Conservation (phyloP, 2,113 vertebrate species). For the Epinephelus fuscoguttatus region DNA sequence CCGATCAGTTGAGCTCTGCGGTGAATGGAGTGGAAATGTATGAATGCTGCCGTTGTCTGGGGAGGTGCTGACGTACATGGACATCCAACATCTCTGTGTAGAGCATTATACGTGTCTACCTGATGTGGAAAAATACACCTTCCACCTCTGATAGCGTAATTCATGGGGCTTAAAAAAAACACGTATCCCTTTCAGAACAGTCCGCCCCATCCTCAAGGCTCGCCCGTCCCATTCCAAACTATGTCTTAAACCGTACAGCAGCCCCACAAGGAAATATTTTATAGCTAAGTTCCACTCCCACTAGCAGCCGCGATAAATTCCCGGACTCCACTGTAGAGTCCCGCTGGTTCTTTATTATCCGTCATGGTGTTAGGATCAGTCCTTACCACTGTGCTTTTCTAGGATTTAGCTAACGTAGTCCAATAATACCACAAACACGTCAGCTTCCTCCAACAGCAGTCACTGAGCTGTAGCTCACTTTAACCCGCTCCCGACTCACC, state of each 20-base stretch:
- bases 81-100: slow-evolving; percentile 6
- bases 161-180: background rate
- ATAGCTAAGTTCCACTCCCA: background rate
- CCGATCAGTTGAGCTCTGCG: background rate
- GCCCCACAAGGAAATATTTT: background rate
- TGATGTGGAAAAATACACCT: background rate
- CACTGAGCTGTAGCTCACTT: background rate
- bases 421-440: background rate
- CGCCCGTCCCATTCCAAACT: background rate
- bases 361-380: background rate
- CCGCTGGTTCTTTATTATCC: background rate
- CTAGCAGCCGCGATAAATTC: background rate
- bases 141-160: background rate
- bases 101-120: background rate
- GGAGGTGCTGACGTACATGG: slow-evolving; percentile 57
- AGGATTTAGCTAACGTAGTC: background rate
- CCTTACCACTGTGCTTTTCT: background rate
- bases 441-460: background rate
- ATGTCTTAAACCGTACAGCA: too few species aligned
- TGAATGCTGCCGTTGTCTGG: slow-evolving; percentile 55
- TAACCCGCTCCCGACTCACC: background rate
- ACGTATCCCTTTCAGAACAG: background rate
- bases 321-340: background rate
- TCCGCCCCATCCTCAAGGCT: background rate
- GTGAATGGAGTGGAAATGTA: background rate